Conservation (phyloP, 2,113 vertebrate species). For the Galeopterus variegatus region DNA sequence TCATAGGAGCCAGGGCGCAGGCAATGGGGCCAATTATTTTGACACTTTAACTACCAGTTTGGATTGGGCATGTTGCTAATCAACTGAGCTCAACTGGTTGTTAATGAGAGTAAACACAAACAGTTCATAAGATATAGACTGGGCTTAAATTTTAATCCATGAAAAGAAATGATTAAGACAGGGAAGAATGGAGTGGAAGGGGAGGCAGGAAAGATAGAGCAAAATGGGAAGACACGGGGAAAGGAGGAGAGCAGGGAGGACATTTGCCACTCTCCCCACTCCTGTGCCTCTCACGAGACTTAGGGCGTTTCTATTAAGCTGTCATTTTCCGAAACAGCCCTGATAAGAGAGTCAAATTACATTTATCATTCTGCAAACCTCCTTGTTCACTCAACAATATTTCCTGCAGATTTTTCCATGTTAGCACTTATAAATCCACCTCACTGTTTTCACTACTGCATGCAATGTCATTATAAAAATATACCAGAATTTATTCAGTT, state of each 20-base stretch:
- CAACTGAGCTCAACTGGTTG: constrained; percentile 59
- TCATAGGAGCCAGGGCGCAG: neutral
- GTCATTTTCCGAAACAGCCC: neutral
- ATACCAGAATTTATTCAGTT: neutral
- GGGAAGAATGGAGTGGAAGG: neutral
- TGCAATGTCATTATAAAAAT: neutral
- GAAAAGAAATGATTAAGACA: constrained; percentile 12
- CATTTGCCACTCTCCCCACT: neutral
- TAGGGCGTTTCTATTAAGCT: neutral
- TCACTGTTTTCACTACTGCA: neutral
- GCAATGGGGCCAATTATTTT: constrained; percentile 56
- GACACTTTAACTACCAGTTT: constrained; percentile 69
- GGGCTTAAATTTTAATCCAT: constrained; percentile 38
- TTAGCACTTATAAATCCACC: neutral
- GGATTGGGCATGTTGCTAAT: constrained; percentile 56
- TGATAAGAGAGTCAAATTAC: neutral
- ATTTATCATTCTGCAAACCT: neutral
- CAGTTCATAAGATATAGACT: neutral
- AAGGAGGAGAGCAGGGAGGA: neutral
- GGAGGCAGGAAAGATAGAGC: neutral
- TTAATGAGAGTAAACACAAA: constrained; percentile 70
- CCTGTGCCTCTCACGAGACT: neutral
- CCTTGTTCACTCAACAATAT: neutral
- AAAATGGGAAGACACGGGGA: neutral
- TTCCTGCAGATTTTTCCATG: neutral